Conservation (phyloP, 92 coral and sea anemone genomes). For the Porites evermanni region DNA sequence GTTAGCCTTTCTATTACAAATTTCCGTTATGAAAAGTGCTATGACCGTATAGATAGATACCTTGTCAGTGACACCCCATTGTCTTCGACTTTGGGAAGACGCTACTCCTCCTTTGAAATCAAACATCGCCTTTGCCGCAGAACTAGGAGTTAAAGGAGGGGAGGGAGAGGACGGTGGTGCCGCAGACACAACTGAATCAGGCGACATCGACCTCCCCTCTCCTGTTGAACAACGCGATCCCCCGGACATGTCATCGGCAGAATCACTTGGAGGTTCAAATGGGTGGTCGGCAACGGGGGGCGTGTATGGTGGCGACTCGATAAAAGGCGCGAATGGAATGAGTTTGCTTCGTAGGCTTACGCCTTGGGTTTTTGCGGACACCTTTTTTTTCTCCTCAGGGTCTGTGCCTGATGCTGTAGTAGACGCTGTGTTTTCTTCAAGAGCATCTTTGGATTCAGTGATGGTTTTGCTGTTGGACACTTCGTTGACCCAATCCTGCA, state of each 20-base stretch:
- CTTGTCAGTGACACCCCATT: conserved; percentile 94
- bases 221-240: conserved; percentile 24
- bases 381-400: background rate
- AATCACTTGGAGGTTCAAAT: conserved; percentile 59
- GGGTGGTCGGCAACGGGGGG: conserved; percentile 49
- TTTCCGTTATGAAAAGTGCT: background rate
- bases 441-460: conserved; percentile 12
- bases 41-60: conserved; percentile 18
- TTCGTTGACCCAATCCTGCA: conserved; percentile 32
- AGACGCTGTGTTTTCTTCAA: background rate
- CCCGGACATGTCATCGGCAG: conserved; percentile 22
- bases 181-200: conserved; percentile 74
- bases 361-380: conserved; percentile 18
- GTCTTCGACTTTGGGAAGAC: conserved; percentile 73
- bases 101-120: conserved; percentile 59
- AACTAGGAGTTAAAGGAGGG: conserved; percentile 83
- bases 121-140: conserved; percentile 57
- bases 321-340: conserved; percentile 45
- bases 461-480: conserved; percentile 5
- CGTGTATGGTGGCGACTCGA: conserved; percentile 22
- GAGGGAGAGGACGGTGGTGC: conserved; percentile 81
- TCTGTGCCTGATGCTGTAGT: background rate
- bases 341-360: conserved; percentile 41
- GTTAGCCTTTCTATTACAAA: too few relatives aligned
- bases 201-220: conserved; percentile 75